Percentiles rank a stretch among this genome's conserved stretches.
These are phyloP conservation scores for Sinocyclocheilus anshuiensis DNA, from an alignment of 2,113 vertebrate species.

Conservation along the genomic window DNA sequence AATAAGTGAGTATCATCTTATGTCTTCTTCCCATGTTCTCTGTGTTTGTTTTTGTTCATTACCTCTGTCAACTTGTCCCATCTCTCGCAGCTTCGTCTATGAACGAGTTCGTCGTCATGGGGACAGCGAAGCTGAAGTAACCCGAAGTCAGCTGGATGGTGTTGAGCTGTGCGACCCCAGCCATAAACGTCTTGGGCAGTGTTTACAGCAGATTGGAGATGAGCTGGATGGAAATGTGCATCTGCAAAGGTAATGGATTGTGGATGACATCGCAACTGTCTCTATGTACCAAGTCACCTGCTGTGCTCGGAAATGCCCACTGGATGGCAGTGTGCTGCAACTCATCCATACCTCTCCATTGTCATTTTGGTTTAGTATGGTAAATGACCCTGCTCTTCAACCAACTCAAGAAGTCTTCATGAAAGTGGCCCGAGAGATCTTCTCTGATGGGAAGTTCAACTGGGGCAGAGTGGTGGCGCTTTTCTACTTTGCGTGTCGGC, in stretches of 20 bases:
- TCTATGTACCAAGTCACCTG: not conserved
- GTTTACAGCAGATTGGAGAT: conserved; percentile 87
- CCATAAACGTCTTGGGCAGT: conserved; percentile 81
- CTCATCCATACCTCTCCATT: not conserved
- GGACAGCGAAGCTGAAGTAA: conserved; percentile 51
- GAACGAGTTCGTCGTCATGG: conserved; percentile 67
- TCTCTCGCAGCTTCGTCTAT: conserved; percentile 70
- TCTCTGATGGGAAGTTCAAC: conserved; percentile 88
- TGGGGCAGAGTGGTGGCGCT: conserved; percentile 91
- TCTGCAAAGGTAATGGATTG: conserved; percentile 76
- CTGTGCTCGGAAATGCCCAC: conserved; percentile 16
- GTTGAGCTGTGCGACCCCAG: conserved; percentile 72
- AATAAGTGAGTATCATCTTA: conserved; percentile 70
- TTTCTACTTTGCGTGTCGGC: conserved; percentile 90
- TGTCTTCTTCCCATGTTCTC: not conserved
- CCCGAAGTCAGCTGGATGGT: conserved; percentile 67
- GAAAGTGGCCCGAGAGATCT: conserved; percentile 84
- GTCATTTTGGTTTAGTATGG: conserved; percentile 76
- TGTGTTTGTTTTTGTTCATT: not conserved
- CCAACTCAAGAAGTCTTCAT: conserved; percentile 81
- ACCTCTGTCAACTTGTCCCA: not conserved
- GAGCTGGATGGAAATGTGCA: conserved; percentile 85
- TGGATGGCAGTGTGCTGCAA: conserved; percentile 29
- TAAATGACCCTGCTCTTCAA: conserved; percentile 73
- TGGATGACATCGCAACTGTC: not conserved